Percentiles rank a stretch among this genome's conserved stretches.
phyloP scores from a whole-genome alignment of 2,797 vertebrate genomes.

The Menidia menidia region DNA sequence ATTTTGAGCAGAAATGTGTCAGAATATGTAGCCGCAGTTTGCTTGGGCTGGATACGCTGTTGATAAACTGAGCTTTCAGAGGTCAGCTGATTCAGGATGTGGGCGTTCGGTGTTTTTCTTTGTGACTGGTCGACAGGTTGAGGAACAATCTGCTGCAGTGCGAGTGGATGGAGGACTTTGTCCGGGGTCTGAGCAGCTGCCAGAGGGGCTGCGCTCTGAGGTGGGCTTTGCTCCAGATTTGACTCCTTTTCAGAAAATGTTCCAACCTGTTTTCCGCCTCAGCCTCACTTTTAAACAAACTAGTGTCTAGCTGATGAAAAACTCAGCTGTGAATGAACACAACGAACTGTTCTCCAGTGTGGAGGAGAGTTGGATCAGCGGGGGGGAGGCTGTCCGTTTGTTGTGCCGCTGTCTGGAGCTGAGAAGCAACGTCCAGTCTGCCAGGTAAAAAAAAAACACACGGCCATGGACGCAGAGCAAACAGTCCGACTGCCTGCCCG shows the following conservation, averaged over 20 bases:
- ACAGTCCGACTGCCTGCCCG: not conserved
- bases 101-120: not conserved
- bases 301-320: not conserved
- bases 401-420: conserved; percentile 55
- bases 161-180: conserved; percentile 51
- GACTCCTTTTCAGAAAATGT: not conserved
- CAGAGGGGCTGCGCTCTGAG: conserved; percentile 36
- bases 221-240: conserved; percentile 22
- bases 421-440: conserved; percentile 38
- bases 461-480: not conserved
- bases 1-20: not conserved
- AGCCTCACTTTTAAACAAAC: not conserved
- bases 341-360: conserved; percentile 33
- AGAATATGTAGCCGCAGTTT: not conserved
- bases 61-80: not conserved
- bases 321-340: not conserved
- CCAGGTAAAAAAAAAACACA: conserved; percentile 48
- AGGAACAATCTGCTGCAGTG: conserved; percentile 49
- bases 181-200: conserved; percentile 27
- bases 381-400: conserved; percentile 44
- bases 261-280: not conserved
- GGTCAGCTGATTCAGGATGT: rapidly evolving
- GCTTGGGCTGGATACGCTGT: not conserved
- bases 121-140: conserved; percentile 44
- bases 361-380: conserved; percentile 62